phyloP scores from a whole-genome alignment of 2,888 invertebrate genomes.

The Rhamphomyia laevipes region DNA sequence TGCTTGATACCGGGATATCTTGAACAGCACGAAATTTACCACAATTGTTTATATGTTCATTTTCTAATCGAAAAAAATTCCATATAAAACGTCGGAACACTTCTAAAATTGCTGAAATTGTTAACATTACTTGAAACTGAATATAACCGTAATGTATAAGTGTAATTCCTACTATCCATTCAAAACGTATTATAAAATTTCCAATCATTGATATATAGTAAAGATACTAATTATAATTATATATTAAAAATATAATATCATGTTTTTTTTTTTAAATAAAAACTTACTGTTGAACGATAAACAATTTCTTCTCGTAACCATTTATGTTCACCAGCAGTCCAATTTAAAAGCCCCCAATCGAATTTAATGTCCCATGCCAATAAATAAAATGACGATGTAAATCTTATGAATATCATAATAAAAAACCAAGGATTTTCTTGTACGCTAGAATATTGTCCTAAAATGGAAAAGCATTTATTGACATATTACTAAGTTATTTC shows the following conservation, averaged over 20 bases:
- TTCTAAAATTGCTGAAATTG: conserved; percentile 73
- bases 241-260: too few relatives aligned
- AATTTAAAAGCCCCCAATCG: conserved; percentile 97
- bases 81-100: conserved; percentile 92
- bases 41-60: conserved; percentile 98
- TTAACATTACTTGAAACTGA: conserved; percentile 69
- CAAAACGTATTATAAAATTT: conserved; percentile 84
- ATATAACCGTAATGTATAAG: conserved; percentile 67
- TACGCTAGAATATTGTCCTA: conserved; percentile 47
- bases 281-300: conserved; percentile 58
- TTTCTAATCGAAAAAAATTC: conserved; percentile 99
- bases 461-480: conserved; percentile 90
- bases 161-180: conserved; percentile 77
- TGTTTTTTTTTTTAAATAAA: too few relatives aligned
- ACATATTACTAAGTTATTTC: too few relatives aligned
- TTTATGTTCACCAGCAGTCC: conserved; percentile 76
- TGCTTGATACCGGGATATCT: conserved; percentile 72
- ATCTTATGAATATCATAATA: conserved; percentile 74
- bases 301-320: conserved; percentile 91
- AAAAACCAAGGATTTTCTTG: conserved; percentile 77
- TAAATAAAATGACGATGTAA: conserved; percentile 86
- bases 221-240: conserved; percentile 47
- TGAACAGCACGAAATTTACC: conserved; percentile 97
- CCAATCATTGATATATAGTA: conserved; percentile 96
- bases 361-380: conserved; percentile 98